Conservation (phyloP, 2,797 vertebrate species). For the Petrocephalus sullivani region DNA sequence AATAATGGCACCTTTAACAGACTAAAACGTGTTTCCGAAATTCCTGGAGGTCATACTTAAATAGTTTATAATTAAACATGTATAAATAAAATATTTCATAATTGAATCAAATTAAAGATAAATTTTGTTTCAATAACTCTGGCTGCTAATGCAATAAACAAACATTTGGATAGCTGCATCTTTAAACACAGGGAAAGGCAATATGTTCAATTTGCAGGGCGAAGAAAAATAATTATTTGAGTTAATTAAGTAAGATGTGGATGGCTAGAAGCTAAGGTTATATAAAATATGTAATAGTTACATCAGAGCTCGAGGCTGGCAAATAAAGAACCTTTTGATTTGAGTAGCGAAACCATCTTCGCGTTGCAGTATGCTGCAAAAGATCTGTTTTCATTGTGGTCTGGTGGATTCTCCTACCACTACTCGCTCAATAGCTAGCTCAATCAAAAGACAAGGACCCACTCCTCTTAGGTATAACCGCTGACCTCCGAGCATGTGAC, state of each 20-base stretch:
- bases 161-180: background rate
- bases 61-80: constrained; percentile 2
- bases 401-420: background rate
- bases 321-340: background rate
- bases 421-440: background rate
- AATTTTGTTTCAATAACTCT: constrained; percentile 1
- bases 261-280: constrained; percentile 1
- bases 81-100: constrained; percentile 10
- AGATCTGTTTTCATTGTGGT: background rate
- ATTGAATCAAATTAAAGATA: constrained; percentile 4
- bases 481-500: background rate
- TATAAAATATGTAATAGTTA: constrained; percentile 5
- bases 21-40: background rate
- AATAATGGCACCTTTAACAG: background rate
- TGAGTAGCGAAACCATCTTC: background rate
- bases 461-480: background rate
- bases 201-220: background rate
- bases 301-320: background rate
- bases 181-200: background rate
- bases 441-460: background rate
- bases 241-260: constrained; percentile 12
- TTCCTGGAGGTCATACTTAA: background rate
- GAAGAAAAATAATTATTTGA: background rate
- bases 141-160: background rate
- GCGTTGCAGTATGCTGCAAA: background rate